These are phyloP conservation scores for Rhogogaster chlorosoma DNA, from an alignment of 2,888 invertebrate species.

Conservation along the genomic window DNA sequence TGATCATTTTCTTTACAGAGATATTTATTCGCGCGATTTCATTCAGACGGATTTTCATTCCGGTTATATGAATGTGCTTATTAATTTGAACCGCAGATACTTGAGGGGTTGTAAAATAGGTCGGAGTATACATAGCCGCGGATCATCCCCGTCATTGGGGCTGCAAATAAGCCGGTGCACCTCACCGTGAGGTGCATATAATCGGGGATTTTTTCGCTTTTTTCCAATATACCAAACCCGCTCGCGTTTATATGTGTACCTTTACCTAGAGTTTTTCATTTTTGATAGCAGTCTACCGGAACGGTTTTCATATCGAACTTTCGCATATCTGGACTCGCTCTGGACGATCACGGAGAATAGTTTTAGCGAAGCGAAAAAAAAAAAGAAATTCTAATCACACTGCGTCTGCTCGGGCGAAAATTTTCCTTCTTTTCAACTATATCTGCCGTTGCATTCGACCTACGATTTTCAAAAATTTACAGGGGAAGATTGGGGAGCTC, in stretches of 20 bases:
- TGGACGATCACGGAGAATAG: neutral
- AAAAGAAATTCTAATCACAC: neutral
- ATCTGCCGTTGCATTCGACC: neutral
- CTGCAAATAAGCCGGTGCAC: conserved; percentile 38
- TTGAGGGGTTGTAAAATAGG: neutral
- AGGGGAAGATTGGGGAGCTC: neutral
- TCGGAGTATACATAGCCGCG: conserved; percentile 38
- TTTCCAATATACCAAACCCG: conserved; percentile 28
- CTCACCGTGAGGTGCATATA: conserved; percentile 33
- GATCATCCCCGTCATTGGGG: conserved; percentile 45
- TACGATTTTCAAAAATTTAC: neutral
- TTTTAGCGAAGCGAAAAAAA: neutral
- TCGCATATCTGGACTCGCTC: neutral
- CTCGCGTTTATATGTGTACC: neutral
- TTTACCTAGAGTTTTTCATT: conserved; percentile 10
- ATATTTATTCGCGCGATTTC: neutral
- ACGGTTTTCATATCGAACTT: conserved; percentile 6
- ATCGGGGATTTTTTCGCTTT: conserved; percentile 40
- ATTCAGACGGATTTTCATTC: neutral
- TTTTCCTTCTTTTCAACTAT: neutral
- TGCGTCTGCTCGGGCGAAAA: neutral
- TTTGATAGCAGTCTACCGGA: conserved; percentile 25
- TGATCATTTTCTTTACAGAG: neutral
- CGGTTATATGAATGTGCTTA: neutral
- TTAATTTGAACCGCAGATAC: neutral